phyloP scores from a whole-genome alignment of 1,140 invertebrate genomes.

The Paralvinella palmiformis region DNA sequence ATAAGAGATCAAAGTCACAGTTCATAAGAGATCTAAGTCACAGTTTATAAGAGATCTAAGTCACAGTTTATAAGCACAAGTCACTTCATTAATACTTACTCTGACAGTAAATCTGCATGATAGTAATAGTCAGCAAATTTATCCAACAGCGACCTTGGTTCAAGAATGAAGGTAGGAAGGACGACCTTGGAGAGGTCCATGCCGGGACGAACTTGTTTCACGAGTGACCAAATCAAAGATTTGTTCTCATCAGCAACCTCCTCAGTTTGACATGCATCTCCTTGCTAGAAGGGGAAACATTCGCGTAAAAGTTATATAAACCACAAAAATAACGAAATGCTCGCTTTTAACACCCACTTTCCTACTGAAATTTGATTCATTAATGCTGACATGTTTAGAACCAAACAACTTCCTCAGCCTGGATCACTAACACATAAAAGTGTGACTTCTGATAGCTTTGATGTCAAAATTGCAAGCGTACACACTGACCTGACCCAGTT shows the following conservation, averaged over 20 bases:
- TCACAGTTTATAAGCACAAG: not conserved
- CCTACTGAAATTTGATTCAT: no score
- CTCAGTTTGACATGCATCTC: conserved; percentile 72
- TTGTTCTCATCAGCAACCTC: conserved; percentile 92
- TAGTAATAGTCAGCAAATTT: conserved; percentile 91
- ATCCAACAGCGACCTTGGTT: conserved; percentile 87
- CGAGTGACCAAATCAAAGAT: conserved; percentile 84
- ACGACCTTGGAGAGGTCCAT: conserved; percentile 96
- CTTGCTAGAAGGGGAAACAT: conserved; percentile 57
- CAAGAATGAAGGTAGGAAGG: conserved; percentile 83
- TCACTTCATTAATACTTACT: conserved; percentile 57
- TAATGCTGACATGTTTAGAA: no score
- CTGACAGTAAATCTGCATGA: conserved; percentile 80
- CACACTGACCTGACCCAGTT: conserved; percentile 60
- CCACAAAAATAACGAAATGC: no score
- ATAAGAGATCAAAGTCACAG: no score
- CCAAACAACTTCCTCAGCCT: not conserved
- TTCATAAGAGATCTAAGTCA: no score
- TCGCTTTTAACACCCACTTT: no score
- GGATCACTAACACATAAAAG: no score
- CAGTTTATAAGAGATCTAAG: no score
- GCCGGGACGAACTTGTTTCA: conserved; percentile 87
- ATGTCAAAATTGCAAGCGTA: no score
- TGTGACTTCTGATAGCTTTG: no score
- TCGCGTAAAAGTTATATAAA: not conserved